Evolutionary conservation across 2,888 invertebrate genomes (phyloP).

Genomic region (Leptinotarsa juncta): DNA sequence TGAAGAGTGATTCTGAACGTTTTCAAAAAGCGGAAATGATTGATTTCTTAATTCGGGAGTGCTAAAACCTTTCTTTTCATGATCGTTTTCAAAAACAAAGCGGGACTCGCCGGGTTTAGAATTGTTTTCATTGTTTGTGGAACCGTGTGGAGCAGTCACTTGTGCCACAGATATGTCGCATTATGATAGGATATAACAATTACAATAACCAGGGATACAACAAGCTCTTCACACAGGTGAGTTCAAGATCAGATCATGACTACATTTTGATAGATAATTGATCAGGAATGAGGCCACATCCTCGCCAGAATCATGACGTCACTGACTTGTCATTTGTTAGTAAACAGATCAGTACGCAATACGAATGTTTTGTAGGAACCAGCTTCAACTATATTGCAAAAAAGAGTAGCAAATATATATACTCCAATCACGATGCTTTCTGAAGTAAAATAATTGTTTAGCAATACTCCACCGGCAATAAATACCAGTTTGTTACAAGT

Average conservation of each 20-base stretch:
- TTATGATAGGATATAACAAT: slow-evolving; percentile 83
- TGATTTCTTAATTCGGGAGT: background rate
- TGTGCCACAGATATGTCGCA: slow-evolving; percentile 70
- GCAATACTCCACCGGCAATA: too few species aligned
- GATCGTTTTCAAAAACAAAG: background rate
- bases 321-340: background rate
- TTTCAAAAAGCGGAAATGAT: background rate
- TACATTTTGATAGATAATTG: background rate
- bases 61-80: background rate
- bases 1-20: slow-evolving; percentile 1
- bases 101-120: background rate
- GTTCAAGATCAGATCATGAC: background rate
- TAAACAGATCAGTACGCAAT: slow-evolving; percentile 4
- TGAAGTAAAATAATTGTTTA: too few species aligned
- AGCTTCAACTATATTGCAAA: too few species aligned
- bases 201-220: slow-evolving; percentile 81
- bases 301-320: background rate
- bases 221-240: slow-evolving; percentile 86
- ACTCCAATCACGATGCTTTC: too few species aligned
- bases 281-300: background rate
- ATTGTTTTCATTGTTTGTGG: slow-evolving; percentile 12
- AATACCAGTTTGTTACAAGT: too few species aligned
- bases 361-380: background rate
- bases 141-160: slow-evolving; percentile 22
- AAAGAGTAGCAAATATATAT: too few species aligned